Conservation (phyloP, 1,140 invertebrate species). For the Vanessa atalanta region DNA sequence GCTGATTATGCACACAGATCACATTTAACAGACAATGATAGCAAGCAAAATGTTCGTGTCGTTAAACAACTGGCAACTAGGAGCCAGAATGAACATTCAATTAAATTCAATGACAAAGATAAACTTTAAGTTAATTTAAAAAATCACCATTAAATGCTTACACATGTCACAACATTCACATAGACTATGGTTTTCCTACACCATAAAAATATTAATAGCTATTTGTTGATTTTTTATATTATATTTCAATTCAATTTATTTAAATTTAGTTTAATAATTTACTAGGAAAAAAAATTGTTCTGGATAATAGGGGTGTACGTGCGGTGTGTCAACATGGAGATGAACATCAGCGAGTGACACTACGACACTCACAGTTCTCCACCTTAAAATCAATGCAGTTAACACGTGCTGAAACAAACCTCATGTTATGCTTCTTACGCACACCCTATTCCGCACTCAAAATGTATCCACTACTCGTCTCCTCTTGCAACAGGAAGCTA, state of each 20-base stretch:
- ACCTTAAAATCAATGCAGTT: slow-evolving; percentile 83
- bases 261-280: not conserved
- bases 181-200: not conserved
- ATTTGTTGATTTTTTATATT: slow-evolving; percentile 6
- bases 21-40: slow-evolving; percentile 15
- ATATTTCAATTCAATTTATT: slow-evolving; percentile 1
- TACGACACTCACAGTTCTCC: slow-evolving; percentile 82
- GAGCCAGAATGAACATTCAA: slow-evolving; percentile 17
- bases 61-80: not conserved
- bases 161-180: not conserved
- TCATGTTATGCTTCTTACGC: slow-evolving; percentile 67
- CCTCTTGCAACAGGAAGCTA: slow-evolving; percentile 30
- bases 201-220: slow-evolving; percentile 14
- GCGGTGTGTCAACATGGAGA: slow-evolving; percentile 70
- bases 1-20: slow-evolving; percentile 13
- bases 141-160: not conserved
- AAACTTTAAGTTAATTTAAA: not conserved
- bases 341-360: slow-evolving; percentile 72
- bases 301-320: slow-evolving; percentile 68
- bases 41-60: slow-evolving; percentile 14
- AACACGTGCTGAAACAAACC: slow-evolving; percentile 82
- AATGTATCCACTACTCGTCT: slow-evolving; percentile 39
- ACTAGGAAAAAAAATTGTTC: slow-evolving; percentile 58
- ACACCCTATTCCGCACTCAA: slow-evolving; percentile 56
- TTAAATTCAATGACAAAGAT: slow-evolving; percentile 6